Evolutionary conservation across 2,113 vertebrate species (phyloP), one percentile per base, ranked within the genome.

Genomic region (Reinhardtius hippoglossoides): DNA sequence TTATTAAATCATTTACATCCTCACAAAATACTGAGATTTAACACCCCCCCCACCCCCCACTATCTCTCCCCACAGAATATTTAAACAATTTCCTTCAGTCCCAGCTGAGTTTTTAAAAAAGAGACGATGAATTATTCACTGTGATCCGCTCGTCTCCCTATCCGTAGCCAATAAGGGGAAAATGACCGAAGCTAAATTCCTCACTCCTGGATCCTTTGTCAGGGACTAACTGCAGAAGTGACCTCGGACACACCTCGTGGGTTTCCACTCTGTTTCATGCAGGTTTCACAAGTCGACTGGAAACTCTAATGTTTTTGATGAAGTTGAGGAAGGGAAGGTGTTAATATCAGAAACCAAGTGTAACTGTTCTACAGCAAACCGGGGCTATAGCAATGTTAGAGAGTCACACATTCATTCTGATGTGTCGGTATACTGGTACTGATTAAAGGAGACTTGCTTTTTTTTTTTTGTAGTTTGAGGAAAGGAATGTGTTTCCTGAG

Each of bases 61-160:
- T n/a, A n/a, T 0, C 21, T n/a, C 61, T 24, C n/a, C 61, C n/a
- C 74, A 56, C 71, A 57, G 66, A 71, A 74, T 74, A 70, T 37
- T 69, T 75, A 10, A 72, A n/a, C n/a, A 44, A 66, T 76, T 55
- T 48, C 16, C 69, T 78, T 76, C n/a, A 12, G n/a, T 78, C 76
- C 79, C 79, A 46, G 9, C 26, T 76, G 84, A 50, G 54, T 56
- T 67, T 31, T 77, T 50, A 59, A 73, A 76, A 76, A 70, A 15
- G 50, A 81, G 64, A 2, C 21, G 31, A 65, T 88, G 80, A 85
- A 81, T 85, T 71, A 85, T 90, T 87, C 74, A 71, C 76, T 5
- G 21, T 24, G 24, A 74, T 86, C 67, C 64, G 65, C 50, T 50
- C 8, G 46, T 50, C 46, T 50, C 46, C 46, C 46, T 18, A 20